Conservation (phyloP, 2,113 vertebrate species). For the Phylloscopus trochiloides region DNA sequence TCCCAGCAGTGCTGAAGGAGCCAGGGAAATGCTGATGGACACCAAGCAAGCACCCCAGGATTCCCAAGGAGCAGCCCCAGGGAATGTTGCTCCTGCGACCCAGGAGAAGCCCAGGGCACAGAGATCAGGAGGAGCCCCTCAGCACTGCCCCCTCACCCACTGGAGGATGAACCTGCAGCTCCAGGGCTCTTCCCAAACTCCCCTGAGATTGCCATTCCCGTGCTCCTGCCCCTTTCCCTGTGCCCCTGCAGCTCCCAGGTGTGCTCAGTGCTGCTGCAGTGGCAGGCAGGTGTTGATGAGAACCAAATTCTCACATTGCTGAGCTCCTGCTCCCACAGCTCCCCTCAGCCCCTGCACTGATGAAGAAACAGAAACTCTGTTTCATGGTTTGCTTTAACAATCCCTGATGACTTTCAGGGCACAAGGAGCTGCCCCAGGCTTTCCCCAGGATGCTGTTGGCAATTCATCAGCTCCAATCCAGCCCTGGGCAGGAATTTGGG, state of each 20-base stretch:
- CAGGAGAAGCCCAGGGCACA: not conserved
- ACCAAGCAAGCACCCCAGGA: too few relatives aligned
- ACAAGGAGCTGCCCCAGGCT: not conserved
- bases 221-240: not conserved
- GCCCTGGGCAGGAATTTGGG: not conserved
- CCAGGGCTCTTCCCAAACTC: not conserved
- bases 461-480: not conserved
- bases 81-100: rapidly evolving
- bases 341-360: not conserved
- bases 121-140: too few relatives aligned
- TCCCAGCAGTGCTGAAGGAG: not conserved
- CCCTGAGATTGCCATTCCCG: not conserved
- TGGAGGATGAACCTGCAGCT: not conserved
- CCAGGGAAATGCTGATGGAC: not conserved
- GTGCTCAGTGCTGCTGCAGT: not conserved
- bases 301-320: not conserved
- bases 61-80: rapidly evolving
- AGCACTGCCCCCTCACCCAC: not conserved
- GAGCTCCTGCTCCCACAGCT: not conserved
- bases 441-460: not conserved
- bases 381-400: not conserved
- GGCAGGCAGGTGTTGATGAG: not conserved
- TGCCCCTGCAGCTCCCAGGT: not conserved
- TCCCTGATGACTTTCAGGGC: not conserved
- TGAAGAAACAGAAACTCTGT: not conserved